phyloP scores from a whole-genome alignment of 2,113 vertebrate genomes.

The Campylomormyrus tamandua region DNA sequence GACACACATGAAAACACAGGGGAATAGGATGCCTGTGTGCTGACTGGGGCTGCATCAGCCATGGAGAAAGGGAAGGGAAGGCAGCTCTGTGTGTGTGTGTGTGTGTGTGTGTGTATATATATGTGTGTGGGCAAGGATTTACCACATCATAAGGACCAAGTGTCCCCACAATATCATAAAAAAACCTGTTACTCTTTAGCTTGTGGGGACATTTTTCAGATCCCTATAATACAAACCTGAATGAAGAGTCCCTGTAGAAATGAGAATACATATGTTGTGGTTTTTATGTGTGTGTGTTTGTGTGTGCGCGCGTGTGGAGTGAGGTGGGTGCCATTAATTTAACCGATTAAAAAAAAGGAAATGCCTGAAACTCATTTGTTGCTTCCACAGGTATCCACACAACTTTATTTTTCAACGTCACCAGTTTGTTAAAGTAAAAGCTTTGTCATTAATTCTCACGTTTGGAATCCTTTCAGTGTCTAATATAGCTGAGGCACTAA shows the following conservation, averaged over 20 bases:
- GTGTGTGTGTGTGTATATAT: no score
- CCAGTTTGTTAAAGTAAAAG: not conserved
- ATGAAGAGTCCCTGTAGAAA: no score
- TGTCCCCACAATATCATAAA: no score
- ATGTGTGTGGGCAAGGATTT: not conserved
- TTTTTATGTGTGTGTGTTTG: not conserved
- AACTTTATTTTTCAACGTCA: not conserved
- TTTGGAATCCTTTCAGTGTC: not conserved
- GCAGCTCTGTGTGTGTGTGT: not conserved
- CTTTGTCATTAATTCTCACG: not conserved
- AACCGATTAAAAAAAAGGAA: not conserved
- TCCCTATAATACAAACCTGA: no score
- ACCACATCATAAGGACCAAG: not conserved
- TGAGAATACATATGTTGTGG: no score
- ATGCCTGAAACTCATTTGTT: not conserved
- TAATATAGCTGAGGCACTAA: not conserved
- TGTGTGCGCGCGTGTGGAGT: conserved; percentile 22
- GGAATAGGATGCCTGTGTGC: not conserved
- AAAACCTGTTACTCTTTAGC: no score
- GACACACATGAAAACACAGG: conserved; percentile 39
- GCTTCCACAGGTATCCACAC: not conserved
- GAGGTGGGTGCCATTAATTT: not conserved
- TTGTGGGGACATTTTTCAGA: no score
- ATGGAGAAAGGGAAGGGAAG: conserved; percentile 29
- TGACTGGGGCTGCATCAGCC: not conserved